phyloP scores from a whole-genome alignment of 2,113 vertebrate species.

The Thomomys bottae region DNA sequence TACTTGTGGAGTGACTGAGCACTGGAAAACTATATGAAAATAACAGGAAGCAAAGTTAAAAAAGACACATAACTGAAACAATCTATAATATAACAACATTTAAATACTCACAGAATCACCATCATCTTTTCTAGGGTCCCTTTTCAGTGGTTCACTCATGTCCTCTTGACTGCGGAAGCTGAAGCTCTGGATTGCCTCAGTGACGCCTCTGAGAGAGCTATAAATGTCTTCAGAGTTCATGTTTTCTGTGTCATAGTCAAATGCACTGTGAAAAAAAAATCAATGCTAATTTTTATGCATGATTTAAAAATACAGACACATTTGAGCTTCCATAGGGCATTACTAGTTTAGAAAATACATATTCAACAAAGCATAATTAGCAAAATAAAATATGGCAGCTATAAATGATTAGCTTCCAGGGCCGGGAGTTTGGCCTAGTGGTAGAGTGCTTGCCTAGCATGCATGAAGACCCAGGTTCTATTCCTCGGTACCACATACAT shows the following conservation, averaged over 20 bases:
- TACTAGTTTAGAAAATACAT: neutral
- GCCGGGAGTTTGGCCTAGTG: no score
- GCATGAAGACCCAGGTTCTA: no score
- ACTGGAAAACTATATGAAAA: conserved; percentile 17
- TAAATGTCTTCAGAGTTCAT: conserved; percentile 99
- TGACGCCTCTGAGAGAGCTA: conserved; percentile 96
- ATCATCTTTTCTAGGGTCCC: conserved; percentile 89
- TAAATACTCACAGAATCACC: conserved; percentile 86
- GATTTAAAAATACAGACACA: conserved; percentile 43
- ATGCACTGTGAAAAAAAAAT: conserved; percentile 88
- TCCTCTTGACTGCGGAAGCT: conserved; percentile 97
- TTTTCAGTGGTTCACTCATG: conserved; percentile 94
- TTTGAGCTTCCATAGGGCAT: neutral
- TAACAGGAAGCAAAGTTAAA: conserved; percentile 21
- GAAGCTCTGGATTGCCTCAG: conserved; percentile 98
- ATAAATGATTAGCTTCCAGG: neutral
- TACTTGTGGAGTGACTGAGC: neutral
- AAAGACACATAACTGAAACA: neutral
- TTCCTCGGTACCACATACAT: no score
- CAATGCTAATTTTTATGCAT: neutral
- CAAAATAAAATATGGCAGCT: conserved; percentile 33
- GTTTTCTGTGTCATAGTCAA: conserved; percentile 98
- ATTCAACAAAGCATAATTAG: neutral
- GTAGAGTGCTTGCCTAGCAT: no score
- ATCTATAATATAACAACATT: neutral